Percentiles rank a stretch among this genome's conserved stretches.
These are phyloP conservation scores for Parazoanthus swiftii DNA, from an alignment of 92 coral and sea anemone genomes.

Conservation along the genomic window DNA sequence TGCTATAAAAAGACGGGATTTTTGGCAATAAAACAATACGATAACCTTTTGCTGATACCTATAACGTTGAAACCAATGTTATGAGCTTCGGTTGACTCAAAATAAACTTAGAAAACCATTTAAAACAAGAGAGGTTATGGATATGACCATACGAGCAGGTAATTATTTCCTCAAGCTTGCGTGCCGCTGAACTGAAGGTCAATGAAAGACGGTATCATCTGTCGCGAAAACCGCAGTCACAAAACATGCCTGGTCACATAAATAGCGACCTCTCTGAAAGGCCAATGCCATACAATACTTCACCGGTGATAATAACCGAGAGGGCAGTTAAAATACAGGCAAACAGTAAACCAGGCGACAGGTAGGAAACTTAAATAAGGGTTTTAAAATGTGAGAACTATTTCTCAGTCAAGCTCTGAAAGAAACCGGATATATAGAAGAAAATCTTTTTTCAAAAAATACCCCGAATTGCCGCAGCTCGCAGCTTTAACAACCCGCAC, in stretches of 20 bases:
- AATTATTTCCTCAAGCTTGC: background rate
- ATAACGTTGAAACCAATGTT: background rate
- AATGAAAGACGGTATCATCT: background rate
- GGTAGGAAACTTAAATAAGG: background rate
- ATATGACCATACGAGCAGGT: no score
- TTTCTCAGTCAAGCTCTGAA: background rate
- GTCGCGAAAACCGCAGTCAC: background rate
- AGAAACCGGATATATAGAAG: background rate
- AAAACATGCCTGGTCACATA: background rate
- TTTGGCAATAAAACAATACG: background rate
- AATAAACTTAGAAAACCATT: no score
- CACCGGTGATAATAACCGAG: background rate
- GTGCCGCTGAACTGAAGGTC: background rate
- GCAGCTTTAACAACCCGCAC: no score
- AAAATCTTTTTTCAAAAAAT: no score
- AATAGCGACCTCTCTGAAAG: background rate
- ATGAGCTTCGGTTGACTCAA: background rate
- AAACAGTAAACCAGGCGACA: background rate
- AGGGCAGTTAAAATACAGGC: background rate
- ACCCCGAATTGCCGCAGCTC: no score
- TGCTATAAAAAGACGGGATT: background rate
- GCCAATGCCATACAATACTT: background rate
- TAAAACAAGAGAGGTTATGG: background rate
- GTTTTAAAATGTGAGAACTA: no score
- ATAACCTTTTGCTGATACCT: background rate